Evolutionary conservation across 2,113 vertebrate species (phyloP), one percentile per base, ranked within the genome.

Genomic region (Pygoscelis adeliae): DNA sequence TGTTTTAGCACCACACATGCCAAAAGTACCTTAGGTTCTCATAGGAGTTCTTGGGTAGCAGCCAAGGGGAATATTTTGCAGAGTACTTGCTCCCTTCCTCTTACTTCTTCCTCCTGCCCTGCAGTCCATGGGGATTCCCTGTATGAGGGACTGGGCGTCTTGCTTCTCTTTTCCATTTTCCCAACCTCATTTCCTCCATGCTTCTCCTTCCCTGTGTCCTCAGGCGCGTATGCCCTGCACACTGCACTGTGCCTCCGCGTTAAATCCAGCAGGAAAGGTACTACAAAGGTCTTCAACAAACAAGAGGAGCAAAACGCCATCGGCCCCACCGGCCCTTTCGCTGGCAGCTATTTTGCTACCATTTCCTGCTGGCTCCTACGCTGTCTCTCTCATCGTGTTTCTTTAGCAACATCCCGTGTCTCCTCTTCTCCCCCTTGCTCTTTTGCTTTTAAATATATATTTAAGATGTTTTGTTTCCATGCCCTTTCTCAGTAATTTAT

Each of bases 361-460:
- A 53, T 95, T 80, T 91, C 66, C 78, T 86, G 38, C 53, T 91
- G 44, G 49, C 59, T 93, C 78, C 69, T 71, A 32, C 1, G 0
- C 46, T 1, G 1, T 25, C 63, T 70, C 82, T 90, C 73, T 70
- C 81, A 46, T 69, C 38, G 0, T 66, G 13, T 91, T 92, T 87
- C 70, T 97, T 82, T 16, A 96, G 77, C 53, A 89, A 80, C n/a
- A 62, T 82, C 86, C 32, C 8, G 0, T 46, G 81, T 40, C 58
- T 87, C 80, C 65, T 93, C 77, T 93, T 83, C 44, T 50, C 42
- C 26, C 7, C 6, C 22, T 55, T 63, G 76, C 47, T 94, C 52
- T 93, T 76, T 90, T 93, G 55, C 90, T 89, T 95, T 93, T 80
- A 83, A 95, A 85, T 80, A 91, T 65, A 85, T 49, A 66, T 91